phyloP scores from a whole-genome alignment of 2,888 invertebrate species.

The Plebejus anna region DNA sequence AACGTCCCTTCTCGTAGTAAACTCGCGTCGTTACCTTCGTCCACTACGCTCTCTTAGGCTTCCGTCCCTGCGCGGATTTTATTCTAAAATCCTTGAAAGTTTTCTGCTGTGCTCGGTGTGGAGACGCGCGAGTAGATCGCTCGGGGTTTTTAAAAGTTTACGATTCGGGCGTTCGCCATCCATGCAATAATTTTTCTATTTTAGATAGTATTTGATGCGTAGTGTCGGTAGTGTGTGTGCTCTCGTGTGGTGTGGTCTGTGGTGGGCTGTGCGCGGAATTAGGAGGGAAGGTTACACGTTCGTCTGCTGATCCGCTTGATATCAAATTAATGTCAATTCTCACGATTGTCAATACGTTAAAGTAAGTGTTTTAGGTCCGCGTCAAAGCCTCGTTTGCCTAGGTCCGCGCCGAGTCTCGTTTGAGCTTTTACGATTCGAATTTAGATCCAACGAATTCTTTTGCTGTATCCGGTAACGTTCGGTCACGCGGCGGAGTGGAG shows the following conservation, averaged over 20 bases:
- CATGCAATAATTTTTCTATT: constrained; percentile 58
- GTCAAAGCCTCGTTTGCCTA: background rate
- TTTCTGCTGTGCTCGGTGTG: constrained; percentile 29
- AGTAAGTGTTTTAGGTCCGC: background rate
- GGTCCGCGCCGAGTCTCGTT: background rate
- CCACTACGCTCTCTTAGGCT: constrained; percentile 24
- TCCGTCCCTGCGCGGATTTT: constrained; percentile 30
- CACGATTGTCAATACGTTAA: background rate
- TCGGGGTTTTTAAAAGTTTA: constrained; percentile 33
- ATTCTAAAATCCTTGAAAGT: constrained; percentile 28
- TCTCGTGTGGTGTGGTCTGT: constrained; percentile 27
- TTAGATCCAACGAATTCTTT: constrained; percentile 20
- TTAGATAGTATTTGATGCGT: constrained; percentile 36
- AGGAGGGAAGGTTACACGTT: constrained; percentile 3
- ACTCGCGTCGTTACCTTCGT: constrained; percentile 15
- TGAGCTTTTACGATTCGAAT: constrained; percentile 13
- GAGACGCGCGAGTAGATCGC: constrained; percentile 39
- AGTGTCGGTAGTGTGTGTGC: constrained; percentile 36
- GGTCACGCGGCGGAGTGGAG: background rate
- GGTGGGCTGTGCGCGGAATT: constrained; percentile 26
- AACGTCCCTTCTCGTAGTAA: background rate
- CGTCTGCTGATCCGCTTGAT: background rate
- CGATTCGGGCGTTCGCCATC: constrained; percentile 32
- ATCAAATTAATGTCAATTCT: constrained; percentile 10
- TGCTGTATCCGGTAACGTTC: background rate